Conservation (phyloP, 2,797 vertebrate species). For the Cuculus canorus region DNA sequence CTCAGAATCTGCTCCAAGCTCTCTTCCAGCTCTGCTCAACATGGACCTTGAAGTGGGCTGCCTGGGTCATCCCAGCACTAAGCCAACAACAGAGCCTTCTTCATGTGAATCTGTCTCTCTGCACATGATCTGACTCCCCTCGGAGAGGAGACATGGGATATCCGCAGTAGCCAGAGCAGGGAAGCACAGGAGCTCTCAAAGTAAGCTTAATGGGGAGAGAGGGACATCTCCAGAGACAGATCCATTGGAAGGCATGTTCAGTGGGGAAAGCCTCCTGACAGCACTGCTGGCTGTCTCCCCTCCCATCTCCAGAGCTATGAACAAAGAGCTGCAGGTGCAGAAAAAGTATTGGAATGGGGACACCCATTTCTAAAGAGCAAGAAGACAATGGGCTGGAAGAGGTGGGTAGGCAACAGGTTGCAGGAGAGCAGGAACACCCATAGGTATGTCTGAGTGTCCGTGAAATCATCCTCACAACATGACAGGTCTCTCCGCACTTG, state of each 20-base stretch:
- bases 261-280: background rate
- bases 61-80: background rate
- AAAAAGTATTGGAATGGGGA: background rate
- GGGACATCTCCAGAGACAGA: background rate
- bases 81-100: background rate
- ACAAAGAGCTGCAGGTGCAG: background rate
- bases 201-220: background rate
- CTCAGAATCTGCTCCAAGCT: background rate
- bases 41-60: background rate
- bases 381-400: background rate
- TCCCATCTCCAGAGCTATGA: background rate
- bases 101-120: background rate
- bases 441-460: background rate
- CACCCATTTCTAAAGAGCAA: background rate
- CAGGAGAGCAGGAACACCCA: background rate
- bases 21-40: background rate
- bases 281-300: background rate
- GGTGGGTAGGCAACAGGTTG: background rate
- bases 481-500: background rate
- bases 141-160: background rate
- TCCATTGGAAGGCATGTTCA: background rate
- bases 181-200: background rate
- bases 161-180: background rate
- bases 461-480: fast-evolving
- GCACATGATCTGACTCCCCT: background rate